phyloP scores from a whole-genome alignment of 1,140 invertebrate species.

The Parapsyche elsis region DNA sequence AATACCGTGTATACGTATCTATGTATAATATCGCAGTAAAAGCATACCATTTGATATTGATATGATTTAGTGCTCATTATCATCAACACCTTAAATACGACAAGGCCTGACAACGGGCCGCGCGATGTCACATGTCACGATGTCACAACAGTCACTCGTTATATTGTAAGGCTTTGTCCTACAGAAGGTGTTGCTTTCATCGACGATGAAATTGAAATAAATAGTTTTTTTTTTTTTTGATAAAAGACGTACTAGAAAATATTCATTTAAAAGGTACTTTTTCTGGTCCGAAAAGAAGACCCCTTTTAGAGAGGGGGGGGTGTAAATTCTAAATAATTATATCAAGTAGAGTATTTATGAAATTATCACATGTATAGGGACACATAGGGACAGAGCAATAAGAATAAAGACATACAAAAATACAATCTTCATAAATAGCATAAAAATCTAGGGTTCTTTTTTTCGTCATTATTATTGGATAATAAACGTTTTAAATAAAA shows the following conservation, averaged over 20 bases:
- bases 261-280: conserved; percentile 9
- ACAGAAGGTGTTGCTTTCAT: too few species aligned
- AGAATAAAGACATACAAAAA: conserved; percentile 55
- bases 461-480: conserved; percentile 31
- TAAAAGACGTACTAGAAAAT: conserved; percentile 19
- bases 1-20: too few species aligned
- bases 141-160: too few species aligned
- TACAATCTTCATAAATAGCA: conserved; percentile 52
- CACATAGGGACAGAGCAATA: conserved; percentile 50
- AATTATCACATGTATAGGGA: conserved; percentile 47
- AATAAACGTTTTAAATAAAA: conserved; percentile 53
- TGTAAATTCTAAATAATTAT: conserved; percentile 30
- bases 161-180: too few species aligned
- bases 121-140: too few species aligned
- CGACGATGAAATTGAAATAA: conserved; percentile 11
- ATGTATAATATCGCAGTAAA: too few species aligned
- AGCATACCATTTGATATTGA: too few species aligned
- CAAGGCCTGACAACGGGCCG: too few species aligned
- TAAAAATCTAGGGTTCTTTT: conserved; percentile 40
- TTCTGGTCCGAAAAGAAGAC: conserved; percentile 7
- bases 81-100: too few species aligned
- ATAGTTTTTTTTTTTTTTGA: conserved; percentile 19
- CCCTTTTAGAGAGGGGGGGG: conserved; percentile 1
- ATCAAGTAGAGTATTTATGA: conserved; percentile 38
- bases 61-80: too few species aligned